Percentiles rank a stretch among this genome's conserved stretches.
Conservation (phyloP, 2,888 invertebrate species). For the Thyatira batis region DNA sequence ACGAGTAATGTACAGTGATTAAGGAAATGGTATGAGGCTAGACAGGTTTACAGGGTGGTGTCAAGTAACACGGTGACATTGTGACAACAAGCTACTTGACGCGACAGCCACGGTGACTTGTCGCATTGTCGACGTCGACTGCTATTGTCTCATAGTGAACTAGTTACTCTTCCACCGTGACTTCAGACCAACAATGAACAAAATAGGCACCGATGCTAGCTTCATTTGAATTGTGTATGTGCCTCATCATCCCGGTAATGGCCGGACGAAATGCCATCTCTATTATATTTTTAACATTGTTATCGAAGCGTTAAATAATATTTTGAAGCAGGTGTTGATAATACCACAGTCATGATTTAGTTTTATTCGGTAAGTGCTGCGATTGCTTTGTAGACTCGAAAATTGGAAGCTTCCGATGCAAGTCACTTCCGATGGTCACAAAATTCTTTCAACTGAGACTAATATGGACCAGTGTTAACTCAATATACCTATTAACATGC, state of each 20-base stretch:
- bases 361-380: conserved; percentile 12
- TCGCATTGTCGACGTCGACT: conserved; percentile 26
- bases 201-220: conserved; percentile 15
- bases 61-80: conserved; percentile 40
- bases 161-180: conserved; percentile 33
- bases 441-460: conserved; percentile 23
- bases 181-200: conserved; percentile 4
- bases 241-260: conserved; percentile 44
- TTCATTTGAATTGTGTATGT: conserved; percentile 41
- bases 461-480: conserved; percentile 41
- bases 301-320: conserved; percentile 55
- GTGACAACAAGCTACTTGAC: conserved; percentile 56
- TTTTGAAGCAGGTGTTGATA: conserved; percentile 40
- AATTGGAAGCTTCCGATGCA: conserved; percentile 4
- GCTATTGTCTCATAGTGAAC: conserved; percentile 50
- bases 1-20: conserved; percentile 11
- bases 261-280: conserved; percentile 28
- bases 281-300: conserved; percentile 51
- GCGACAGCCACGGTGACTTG: conserved; percentile 39
- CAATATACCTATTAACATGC: conserved; percentile 45
- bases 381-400: not conserved
- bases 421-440: not conserved
- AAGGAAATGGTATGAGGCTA: conserved; percentile 18
- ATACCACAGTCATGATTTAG: conserved; percentile 28
- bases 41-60: conserved; percentile 36